Evolutionary conservation across 1,140 invertebrate species (phyloP).

Genomic region (Tachypleus tridentatus): DNA sequence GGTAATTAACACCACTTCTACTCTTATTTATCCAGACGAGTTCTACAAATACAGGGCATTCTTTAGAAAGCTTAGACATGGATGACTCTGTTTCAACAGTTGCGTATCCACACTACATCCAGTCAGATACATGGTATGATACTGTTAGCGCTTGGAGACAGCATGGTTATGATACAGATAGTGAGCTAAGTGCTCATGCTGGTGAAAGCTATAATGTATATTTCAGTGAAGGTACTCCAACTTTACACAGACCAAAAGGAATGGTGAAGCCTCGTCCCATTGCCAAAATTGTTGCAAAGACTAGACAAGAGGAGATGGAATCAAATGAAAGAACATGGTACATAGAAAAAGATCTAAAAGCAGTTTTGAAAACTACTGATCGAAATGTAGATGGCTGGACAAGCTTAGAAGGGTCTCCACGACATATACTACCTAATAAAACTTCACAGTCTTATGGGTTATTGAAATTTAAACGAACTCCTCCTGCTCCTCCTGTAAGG

Average conservation of each 20-base stretch:
- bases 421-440: no score
- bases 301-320: constrained; percentile 9
- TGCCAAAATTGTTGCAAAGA: constrained; percentile 52
- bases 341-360: no score
- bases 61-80: constrained; percentile 19
- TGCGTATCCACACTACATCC: constrained; percentile 4
- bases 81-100: constrained; percentile 15
- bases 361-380: no score
- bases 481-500: constrained; percentile 72
- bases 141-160: no score
- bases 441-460: constrained; percentile 14
- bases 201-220: constrained; percentile 3
- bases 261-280: constrained; percentile 68
- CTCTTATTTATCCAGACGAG: not conserved
- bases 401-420: no score
- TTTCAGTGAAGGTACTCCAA: constrained; percentile 51
- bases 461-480: constrained; percentile 42
- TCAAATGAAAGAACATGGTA: no score
- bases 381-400: no score
- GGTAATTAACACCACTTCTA: no score
- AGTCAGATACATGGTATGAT: constrained; percentile 17
- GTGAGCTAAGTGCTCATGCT: constrained; percentile 23
- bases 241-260: constrained; percentile 61
- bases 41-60: constrained; percentile 7
- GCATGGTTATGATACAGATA: constrained; percentile 30